Conservation (phyloP, 2,888 invertebrate species). For the Cenopis cana region DNA sequence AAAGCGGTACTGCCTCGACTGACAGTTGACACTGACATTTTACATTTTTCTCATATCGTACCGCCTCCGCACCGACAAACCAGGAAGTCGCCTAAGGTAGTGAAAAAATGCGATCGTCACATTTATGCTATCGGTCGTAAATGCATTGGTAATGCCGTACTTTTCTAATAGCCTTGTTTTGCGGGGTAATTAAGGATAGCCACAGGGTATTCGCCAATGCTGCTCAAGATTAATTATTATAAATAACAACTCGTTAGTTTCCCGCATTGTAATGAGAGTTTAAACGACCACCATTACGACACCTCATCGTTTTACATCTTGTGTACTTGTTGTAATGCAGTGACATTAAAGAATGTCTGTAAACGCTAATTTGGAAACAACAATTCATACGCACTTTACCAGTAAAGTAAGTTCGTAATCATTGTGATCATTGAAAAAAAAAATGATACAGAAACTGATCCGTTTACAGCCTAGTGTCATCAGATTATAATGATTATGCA, state of each 20-base stretch:
- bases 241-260: slow-evolving; percentile 56
- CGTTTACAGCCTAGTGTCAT: too few species aligned
- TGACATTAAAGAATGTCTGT: background rate
- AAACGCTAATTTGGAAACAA: background rate
- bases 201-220: slow-evolving; percentile 48
- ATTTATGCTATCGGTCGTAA: background rate
- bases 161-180: slow-evolving; percentile 52
- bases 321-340: slow-evolving; percentile 18
- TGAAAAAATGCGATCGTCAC: background rate
- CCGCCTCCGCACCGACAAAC: too few species aligned
- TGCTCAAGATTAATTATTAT: slow-evolving; percentile 54
- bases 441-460: background rate
- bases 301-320: slow-evolving; percentile 26
- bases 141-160: background rate
- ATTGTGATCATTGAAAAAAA: background rate
- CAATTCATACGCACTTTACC: background rate
- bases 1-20: too few species aligned
- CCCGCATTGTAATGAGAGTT: slow-evolving; percentile 53
- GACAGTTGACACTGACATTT: too few species aligned
- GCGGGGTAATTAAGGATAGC: slow-evolving; percentile 55
- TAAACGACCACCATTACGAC: slow-evolving; percentile 39
- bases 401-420: background rate
- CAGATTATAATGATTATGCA: too few species aligned
- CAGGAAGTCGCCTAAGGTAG: too few species aligned
- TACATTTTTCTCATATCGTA: too few species aligned